A percentile compares a stretch with the other conserved stretches of the same genome.
phyloP scores from a whole-genome alignment of 2,113 vertebrate genomes.

The Syngnathus typhle region DNA sequence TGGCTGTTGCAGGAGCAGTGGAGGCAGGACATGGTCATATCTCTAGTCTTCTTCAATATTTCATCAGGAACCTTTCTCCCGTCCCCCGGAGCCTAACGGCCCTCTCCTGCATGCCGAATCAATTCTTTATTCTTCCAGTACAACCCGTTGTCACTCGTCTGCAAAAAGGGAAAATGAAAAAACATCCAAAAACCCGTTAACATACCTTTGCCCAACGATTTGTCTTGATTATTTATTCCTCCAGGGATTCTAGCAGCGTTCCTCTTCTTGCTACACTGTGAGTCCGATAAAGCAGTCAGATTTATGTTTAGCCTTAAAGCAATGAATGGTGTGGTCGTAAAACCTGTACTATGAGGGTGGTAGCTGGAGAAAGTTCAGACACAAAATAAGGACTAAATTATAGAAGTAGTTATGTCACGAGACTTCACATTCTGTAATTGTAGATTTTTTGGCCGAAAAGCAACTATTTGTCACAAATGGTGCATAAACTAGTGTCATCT shows the following conservation, averaged over 20 bases:
- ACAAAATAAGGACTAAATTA: background rate
- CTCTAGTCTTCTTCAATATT: constrained; percentile 62
- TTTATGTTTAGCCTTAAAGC: constrained; percentile 24
- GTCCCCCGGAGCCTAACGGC: constrained; percentile 43
- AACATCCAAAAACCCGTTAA: constrained; percentile 42
- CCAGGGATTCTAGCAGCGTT: constrained; percentile 20
- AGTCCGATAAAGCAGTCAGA: constrained; percentile 18
- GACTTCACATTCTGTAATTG: background rate
- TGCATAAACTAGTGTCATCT: background rate
- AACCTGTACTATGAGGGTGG: background rate
- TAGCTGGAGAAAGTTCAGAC: background rate
- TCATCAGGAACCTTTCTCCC: constrained; percentile 63
- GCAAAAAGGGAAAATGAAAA: constrained; percentile 32
- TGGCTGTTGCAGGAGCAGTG: constrained; percentile 35
- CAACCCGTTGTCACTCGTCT: constrained; percentile 53
- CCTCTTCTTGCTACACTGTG: constrained; percentile 10
- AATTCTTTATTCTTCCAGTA: constrained; percentile 64
- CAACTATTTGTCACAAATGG: background rate
- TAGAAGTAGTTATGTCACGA: background rate
- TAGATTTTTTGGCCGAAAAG: background rate
- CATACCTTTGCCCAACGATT: constrained; percentile 45
- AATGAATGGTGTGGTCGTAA: constrained; percentile 1
- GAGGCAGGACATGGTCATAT: constrained; percentile 47
- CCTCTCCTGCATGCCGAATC: constrained; percentile 50
- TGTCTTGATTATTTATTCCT: constrained; percentile 39